Evolutionary conservation across 2,113 vertebrate genomes (phyloP).

Genomic region (Corapipo altera): DNA sequence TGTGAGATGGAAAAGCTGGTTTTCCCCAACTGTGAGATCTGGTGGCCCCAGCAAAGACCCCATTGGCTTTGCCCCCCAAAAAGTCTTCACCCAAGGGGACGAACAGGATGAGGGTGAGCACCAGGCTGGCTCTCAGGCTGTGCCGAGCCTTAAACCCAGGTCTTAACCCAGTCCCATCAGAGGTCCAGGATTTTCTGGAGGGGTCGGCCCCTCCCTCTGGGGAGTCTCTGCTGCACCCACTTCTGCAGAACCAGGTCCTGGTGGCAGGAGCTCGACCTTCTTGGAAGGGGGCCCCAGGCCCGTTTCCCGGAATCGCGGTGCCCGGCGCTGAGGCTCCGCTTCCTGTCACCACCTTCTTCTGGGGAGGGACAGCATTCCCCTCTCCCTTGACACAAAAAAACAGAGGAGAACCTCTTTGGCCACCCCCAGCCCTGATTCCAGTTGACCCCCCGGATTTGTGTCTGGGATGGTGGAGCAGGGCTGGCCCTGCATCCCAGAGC

Average conservation of each 20-base stretch:
- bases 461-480: background rate
- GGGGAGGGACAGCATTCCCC: background rate
- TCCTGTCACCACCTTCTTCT: background rate
- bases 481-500: background rate
- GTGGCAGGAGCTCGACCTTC: background rate
- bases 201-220: background rate
- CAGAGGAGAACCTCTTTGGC: background rate
- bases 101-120: accelerated
- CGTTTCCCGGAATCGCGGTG: accelerated
- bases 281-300: background rate
- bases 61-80: background rate
- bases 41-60: background rate
- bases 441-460: accelerated
- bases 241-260: background rate
- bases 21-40: background rate
- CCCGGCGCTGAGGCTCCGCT: accelerated
- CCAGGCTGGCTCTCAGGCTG: background rate
- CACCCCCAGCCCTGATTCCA: accelerated
- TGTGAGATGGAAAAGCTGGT: background rate
- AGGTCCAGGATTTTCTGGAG: background rate
- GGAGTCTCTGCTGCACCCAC: background rate
- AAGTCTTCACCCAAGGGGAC: background rate
- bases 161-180: background rate
- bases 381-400: background rate
- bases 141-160: accelerated